These are phyloP conservation scores for Netelia inedita DNA, from an alignment of 2,888 invertebrate genomes.

Conservation along the genomic window DNA sequence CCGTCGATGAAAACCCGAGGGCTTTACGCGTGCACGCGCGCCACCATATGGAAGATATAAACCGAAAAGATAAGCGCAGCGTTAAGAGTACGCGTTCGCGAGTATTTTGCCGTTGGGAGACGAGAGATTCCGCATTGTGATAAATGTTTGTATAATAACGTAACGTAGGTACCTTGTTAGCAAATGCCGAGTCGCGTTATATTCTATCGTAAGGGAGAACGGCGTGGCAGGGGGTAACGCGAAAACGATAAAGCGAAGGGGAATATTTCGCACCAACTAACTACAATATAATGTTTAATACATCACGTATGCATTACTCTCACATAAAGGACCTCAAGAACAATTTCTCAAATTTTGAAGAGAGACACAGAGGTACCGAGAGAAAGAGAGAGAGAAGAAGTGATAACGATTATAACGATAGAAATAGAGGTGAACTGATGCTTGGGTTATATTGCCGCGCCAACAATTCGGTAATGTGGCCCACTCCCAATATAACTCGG, in stretches of 20 bases:
- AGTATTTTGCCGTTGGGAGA: too few relatives aligned
- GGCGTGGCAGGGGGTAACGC: not conserved
- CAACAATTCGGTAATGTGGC: constrained; percentile 45
- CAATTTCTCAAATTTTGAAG: not conserved
- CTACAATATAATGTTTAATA: not conserved
- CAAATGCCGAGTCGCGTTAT: constrained; percentile 29
- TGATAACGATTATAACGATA: not conserved
- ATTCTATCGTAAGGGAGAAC: not conserved
- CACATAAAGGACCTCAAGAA: not conserved
- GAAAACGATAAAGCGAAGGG: not conserved
- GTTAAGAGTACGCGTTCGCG: too few relatives aligned
- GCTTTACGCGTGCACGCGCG: too few relatives aligned
- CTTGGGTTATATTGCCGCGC: constrained; percentile 48
- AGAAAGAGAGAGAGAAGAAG: not conserved
- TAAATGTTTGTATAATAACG: not conserved
- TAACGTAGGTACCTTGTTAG: constrained; percentile 10
- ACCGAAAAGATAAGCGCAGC: too few relatives aligned
- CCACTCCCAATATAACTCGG: constrained; percentile 51
- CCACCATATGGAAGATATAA: too few relatives aligned
- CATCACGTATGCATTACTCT: not conserved
- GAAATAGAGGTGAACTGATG: constrained; percentile 22
- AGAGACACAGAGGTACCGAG: not conserved
- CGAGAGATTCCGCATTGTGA: too few relatives aligned
- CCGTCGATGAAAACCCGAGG: too few relatives aligned
- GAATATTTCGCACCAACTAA: not conserved